A percentile compares a stretch with the other conserved stretches of the same genome.
Conservation (phyloP, 2,797 vertebrate species). For the Monodelphis domestica region DNA sequence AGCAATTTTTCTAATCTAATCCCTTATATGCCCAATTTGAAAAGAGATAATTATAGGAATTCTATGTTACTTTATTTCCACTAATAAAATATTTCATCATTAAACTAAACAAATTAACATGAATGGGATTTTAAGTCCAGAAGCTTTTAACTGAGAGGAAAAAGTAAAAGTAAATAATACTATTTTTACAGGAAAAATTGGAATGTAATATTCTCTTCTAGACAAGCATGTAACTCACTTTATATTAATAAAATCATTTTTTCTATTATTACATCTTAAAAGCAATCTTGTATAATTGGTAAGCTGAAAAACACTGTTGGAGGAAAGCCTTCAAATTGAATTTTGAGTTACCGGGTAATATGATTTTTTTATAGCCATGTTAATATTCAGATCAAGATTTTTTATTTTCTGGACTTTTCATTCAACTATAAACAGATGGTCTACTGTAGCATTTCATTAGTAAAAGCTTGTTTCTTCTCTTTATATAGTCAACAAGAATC, state of each 20-base stretch:
- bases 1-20: background rate
- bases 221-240: background rate
- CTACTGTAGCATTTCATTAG: background rate
- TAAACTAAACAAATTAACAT: background rate
- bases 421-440: background rate
- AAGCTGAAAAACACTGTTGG: background rate
- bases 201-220: background rate
- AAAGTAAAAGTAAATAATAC: background rate
- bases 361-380: background rate
- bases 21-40: background rate
- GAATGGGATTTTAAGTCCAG: background rate
- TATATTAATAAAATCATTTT: background rate
- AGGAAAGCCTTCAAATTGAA: background rate
- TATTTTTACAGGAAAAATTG: background rate
- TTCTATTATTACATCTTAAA: background rate
- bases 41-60: background rate
- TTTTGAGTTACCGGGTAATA: background rate
- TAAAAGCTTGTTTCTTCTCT: background rate
- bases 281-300: background rate
- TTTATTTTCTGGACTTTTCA: background rate
- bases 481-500: background rate
- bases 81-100: background rate
- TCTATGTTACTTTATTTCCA: background rate
- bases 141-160: background rate
- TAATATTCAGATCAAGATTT: background rate